phyloP scores from a whole-genome alignment of 1,140 invertebrate species.

The Meloidogyne floridensis region DNA sequence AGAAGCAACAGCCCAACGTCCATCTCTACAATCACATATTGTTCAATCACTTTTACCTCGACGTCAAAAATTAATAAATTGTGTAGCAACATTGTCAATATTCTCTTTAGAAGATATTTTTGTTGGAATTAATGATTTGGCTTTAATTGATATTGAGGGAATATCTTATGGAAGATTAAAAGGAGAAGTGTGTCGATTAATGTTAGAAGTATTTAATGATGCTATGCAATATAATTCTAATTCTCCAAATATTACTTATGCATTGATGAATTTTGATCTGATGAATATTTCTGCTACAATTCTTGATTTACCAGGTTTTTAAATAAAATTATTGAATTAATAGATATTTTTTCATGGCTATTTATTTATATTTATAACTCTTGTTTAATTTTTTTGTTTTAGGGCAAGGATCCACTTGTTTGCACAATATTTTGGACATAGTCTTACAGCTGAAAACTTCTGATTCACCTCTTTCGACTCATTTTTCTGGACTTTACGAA shows the following conservation, averaged over 20 bases:
- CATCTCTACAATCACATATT: constrained; percentile 39
- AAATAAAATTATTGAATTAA: neutral
- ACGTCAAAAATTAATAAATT: constrained; percentile 22
- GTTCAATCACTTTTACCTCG: constrained; percentile 35
- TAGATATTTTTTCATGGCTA: neutral
- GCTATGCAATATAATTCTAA: constrained; percentile 33
- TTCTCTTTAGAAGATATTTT: constrained; percentile 28
- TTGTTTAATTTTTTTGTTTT: constrained; percentile 24
- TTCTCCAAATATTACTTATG: constrained; percentile 39
- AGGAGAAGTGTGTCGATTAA: constrained; percentile 42
- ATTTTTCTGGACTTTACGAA: constrained; percentile 42
- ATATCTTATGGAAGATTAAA: constrained; percentile 21
- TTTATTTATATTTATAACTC: neutral
- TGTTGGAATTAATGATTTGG: constrained; percentile 27
- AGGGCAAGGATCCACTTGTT: constrained; percentile 24
- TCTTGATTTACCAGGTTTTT: constrained; percentile 28
- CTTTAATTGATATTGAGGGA: constrained; percentile 22
- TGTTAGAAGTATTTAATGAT: constrained; percentile 45
- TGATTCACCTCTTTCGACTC: constrained; percentile 31
- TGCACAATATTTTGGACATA: constrained; percentile 42
- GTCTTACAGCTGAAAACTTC: constrained; percentile 9
- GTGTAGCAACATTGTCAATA: constrained; percentile 28
- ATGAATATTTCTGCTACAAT: constrained; percentile 18
- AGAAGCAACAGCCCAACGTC: constrained; percentile 27
- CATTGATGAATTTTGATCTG: constrained; percentile 42